Conservation (phyloP, 2,113 vertebrate genomes). For the Aegotheles bennettii region DNA sequence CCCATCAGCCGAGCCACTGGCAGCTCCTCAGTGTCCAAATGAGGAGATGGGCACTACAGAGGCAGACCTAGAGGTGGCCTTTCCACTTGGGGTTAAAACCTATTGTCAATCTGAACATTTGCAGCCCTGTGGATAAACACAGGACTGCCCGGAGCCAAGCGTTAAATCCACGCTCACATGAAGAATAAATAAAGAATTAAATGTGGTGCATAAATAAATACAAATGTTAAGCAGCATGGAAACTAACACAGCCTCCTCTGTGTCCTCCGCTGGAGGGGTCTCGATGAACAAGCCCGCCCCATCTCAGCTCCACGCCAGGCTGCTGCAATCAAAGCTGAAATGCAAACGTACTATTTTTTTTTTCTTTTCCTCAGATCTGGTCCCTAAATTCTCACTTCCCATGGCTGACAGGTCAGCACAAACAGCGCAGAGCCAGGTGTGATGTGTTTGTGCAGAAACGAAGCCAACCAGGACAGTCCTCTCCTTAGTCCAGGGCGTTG, state of each 20-base stretch:
- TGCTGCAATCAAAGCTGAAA: not conserved
- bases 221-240: not conserved
- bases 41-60: not conserved
- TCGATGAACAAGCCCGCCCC: not conserved
- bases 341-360: not conserved
- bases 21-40: not conserved
- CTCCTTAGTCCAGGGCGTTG: not conserved
- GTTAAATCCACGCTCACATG: not conserved
- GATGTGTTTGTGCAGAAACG: not conserved
- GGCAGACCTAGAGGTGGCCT: not conserved
- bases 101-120: not conserved
- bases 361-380: not conserved
- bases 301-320: not conserved
- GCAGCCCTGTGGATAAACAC: conserved; percentile 20
- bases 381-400: conserved; percentile 37
- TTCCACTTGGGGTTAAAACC: conserved; percentile 4
- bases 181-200: conserved; percentile 58
- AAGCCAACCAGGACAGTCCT: not conserved
- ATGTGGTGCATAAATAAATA: not conserved
- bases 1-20: not conserved
- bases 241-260: not conserved
- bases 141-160: not conserved
- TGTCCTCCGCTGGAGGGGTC: not conserved
- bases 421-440: conserved; percentile 4
- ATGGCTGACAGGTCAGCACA: not conserved